A percentile compares a stretch with the other conserved stretches of the same genome.
phyloP scores from a whole-genome alignment of 2,797 vertebrate species.

The Scolopax rusticola region DNA sequence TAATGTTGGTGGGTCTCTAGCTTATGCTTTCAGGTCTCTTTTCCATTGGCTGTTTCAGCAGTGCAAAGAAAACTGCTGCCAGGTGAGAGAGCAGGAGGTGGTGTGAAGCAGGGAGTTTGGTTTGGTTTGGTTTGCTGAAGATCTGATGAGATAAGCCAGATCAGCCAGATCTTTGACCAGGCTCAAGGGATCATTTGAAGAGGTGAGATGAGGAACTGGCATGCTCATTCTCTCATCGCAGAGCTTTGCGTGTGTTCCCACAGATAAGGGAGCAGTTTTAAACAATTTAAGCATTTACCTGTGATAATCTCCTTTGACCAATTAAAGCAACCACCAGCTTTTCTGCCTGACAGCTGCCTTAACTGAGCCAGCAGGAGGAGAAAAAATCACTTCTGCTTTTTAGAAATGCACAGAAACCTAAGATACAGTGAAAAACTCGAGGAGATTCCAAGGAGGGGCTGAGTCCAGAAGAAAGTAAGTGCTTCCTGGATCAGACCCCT shows the following conservation, averaged over 20 bases:
- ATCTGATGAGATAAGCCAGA: not conserved
- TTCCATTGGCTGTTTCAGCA: not conserved
- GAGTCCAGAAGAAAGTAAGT: not conserved
- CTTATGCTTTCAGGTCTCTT: not conserved
- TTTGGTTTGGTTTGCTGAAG: not conserved
- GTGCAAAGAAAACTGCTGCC: not conserved
- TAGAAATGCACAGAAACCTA: not conserved
- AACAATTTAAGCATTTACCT: not conserved
- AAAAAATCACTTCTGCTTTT: not conserved
- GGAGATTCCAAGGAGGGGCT: not conserved
- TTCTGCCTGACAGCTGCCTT: not conserved
- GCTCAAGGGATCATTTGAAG: not conserved
- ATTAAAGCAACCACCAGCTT: not conserved
- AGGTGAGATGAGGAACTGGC: not conserved
- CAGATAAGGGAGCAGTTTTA: not conserved
- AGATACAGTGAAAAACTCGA: not conserved
- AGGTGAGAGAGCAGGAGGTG: not conserved
- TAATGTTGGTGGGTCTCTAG: not conserved
- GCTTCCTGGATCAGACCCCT: not conserved
- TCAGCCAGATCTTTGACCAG: not conserved
- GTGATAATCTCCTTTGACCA: not conserved
- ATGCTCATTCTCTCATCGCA: not conserved
- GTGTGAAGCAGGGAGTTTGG: not conserved
- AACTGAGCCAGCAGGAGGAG: not conserved
- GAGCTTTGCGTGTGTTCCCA: not conserved